phyloP scores from a whole-genome alignment of 2,888 invertebrate species.

The Coelogynopora nodosa region DNA sequence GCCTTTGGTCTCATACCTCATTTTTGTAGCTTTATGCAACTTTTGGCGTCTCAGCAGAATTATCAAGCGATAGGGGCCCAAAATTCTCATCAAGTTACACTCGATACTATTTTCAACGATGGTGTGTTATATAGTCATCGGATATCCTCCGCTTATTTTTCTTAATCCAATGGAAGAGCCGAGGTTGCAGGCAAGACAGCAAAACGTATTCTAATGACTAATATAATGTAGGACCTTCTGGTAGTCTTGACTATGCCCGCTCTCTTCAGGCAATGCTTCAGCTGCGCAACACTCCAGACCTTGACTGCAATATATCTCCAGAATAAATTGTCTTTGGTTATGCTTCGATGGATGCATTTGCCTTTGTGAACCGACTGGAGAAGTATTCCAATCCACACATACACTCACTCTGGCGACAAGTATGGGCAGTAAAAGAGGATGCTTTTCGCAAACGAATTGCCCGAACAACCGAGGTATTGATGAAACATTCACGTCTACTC shows the following conservation, averaged over 20 bases:
- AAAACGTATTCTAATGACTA: background rate
- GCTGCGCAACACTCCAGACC: background rate
- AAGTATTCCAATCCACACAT: slow-evolving; percentile 3
- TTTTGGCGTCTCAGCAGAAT: background rate
- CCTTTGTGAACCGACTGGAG: background rate
- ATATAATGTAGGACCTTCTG: background rate
- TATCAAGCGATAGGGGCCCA: background rate
- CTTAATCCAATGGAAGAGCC: background rate
- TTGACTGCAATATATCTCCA: background rate
- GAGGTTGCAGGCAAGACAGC: slow-evolving; percentile 4
- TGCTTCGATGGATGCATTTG: background rate
- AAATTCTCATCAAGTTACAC: background rate
- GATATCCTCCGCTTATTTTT: background rate
- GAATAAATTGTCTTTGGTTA: slow-evolving; percentile 14
- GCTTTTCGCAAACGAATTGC: background rate
- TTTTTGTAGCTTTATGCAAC: background rate
- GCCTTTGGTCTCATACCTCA: background rate
- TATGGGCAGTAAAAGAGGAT: slow-evolving; percentile 9
- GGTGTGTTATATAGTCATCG: background rate
- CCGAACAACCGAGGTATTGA: background rate
- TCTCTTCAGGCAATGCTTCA: background rate
- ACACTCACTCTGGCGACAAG: background rate
- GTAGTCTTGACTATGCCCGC: background rate
- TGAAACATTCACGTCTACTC: background rate
- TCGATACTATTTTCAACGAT: background rate